Conservation (phyloP, 2,797 vertebrate species). For the Rhinogobio ventralis region DNA sequence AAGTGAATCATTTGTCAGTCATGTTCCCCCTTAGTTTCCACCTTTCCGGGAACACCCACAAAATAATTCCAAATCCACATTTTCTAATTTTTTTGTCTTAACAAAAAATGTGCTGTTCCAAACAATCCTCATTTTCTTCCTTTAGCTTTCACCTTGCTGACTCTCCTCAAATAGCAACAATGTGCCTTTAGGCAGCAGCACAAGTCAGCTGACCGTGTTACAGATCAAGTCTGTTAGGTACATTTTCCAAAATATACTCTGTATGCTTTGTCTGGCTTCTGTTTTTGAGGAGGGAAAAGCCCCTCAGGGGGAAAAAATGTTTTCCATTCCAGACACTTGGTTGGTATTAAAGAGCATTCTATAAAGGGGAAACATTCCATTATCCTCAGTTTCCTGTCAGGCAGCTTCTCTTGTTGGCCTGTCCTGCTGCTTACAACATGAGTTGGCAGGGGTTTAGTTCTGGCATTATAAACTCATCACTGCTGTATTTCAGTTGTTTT, state of each 20-base stretch:
- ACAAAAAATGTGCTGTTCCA: conserved; percentile 12
- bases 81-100: conserved; percentile 1
- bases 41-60: background rate
- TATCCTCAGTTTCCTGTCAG: conserved; percentile 69
- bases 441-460: background rate
- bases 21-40: background rate
- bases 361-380: conserved; percentile 70
- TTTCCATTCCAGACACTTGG: conserved; percentile 63
- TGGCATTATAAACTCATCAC: background rate
- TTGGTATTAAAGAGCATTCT: conserved; percentile 62
- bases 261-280: conserved; percentile 28
- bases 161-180: conserved; percentile 36
- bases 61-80: background rate
- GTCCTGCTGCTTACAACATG: conserved; percentile 64
- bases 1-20: background rate
- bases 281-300: conserved; percentile 53
- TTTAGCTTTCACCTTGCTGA: conserved; percentile 10
- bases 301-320: conserved; percentile 61
- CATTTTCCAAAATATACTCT: conserved; percentile 60
- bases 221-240: conserved; percentile 52
- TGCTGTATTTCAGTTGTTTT: background rate
- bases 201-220: conserved; percentile 64
- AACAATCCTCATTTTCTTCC: conserved; percentile 26
- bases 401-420: conserved; percentile 43
- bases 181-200: conserved; percentile 6